Evolutionary conservation across 2,113 vertebrate genomes (phyloP).

Genomic region (Crotalus viridis): DNA sequence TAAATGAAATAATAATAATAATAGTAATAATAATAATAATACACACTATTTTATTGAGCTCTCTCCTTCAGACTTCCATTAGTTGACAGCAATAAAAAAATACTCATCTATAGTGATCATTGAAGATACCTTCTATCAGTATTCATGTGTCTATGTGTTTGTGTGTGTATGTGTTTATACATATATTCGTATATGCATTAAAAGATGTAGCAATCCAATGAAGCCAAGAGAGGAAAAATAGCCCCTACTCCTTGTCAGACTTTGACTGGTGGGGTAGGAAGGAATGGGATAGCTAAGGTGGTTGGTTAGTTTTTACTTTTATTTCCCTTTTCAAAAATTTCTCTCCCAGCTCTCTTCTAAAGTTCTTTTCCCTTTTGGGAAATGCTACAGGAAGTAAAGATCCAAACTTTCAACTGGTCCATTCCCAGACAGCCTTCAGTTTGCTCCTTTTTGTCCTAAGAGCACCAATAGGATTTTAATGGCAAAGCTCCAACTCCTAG

Average conservation of each 20-base stretch:
- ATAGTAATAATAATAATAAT: not conserved
- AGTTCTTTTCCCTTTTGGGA: not conserved
- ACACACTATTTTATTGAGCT: not conserved
- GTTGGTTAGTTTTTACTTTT: not conserved
- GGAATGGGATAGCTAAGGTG: not conserved
- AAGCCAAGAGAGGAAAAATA: not conserved
- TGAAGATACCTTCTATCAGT: not conserved
- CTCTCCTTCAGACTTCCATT: not conserved
- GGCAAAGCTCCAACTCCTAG: not conserved
- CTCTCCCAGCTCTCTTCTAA: not conserved
- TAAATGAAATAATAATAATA: not conserved
- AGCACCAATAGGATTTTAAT: not conserved
- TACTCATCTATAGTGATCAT: not conserved
- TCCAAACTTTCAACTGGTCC: not conserved
- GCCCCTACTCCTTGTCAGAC: not conserved
- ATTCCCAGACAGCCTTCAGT: not conserved
- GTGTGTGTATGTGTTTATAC: not conserved
- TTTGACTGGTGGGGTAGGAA: not conserved
- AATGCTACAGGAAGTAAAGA: not conserved
- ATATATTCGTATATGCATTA: not conserved
- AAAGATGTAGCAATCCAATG: not conserved
- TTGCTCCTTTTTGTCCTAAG: not conserved
- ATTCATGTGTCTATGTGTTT: not conserved
- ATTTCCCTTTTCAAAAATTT: not conserved
- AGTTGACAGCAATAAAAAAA: not conserved